phyloP scores from a whole-genome alignment of 92 coral and sea anemone genomes.

The Phenganax subtilis region DNA sequence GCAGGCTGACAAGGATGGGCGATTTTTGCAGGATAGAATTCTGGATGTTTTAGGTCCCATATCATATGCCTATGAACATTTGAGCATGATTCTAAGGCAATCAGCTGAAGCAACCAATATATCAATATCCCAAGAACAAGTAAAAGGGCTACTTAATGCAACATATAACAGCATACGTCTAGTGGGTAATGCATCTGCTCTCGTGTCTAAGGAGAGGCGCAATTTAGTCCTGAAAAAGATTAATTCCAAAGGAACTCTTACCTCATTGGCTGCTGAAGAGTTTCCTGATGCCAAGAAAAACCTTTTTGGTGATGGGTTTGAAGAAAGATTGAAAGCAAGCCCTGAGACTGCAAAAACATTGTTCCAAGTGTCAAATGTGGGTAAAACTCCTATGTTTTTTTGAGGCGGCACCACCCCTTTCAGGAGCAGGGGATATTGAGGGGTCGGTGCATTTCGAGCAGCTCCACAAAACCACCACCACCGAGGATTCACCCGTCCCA shows the following conservation, averaged over 20 bases:
- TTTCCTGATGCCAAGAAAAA: conserved; percentile 55
- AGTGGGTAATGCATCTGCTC: conserved; percentile 52
- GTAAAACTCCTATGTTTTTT: conserved; percentile 1
- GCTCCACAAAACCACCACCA: conserved; percentile 3
- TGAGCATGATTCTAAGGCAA: conserved; percentile 32
- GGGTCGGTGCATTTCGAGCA: conserved; percentile 14
- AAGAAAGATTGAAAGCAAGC: conserved; percentile 32
- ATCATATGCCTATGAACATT: conserved; percentile 31
- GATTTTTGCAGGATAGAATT: conserved; percentile 52
- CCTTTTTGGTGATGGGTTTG: conserved; percentile 47
- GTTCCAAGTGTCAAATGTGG: neutral
- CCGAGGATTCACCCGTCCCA: neutral
- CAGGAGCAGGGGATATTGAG: neutral
- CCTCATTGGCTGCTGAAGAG: conserved; percentile 46
- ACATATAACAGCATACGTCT: conserved; percentile 43
- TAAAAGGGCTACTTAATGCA: conserved; percentile 48
- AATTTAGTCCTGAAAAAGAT: conserved; percentile 45
- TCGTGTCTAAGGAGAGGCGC: conserved; percentile 41
- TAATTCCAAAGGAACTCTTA: conserved; percentile 43
- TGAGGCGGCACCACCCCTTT: conserved; percentile 17
- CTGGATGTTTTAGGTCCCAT: conserved; percentile 47
- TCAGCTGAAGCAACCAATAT: conserved; percentile 27
- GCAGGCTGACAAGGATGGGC: conserved; percentile 41
- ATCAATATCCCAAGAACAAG: conserved; percentile 40
- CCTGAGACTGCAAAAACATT: conserved; percentile 26